A percentile compares a stretch with the other conserved stretches of the same genome.
These are phyloP conservation scores for Hydrotaea diabolus DNA, from an alignment of 2,888 invertebrate species.

Conservation along the genomic window DNA sequence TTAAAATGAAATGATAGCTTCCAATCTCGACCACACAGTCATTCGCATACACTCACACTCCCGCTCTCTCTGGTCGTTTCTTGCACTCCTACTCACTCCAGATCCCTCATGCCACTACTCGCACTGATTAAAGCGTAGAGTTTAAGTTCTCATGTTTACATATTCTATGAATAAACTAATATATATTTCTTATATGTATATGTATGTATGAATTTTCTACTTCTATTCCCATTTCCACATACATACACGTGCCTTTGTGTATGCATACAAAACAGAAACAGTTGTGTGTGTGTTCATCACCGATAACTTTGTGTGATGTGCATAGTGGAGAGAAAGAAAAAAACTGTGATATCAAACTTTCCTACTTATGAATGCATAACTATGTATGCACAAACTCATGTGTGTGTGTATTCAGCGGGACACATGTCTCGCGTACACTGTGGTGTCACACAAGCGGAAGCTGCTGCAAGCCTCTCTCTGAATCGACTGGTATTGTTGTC, in stretches of 20 bases:
- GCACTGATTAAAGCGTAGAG: slow-evolving; percentile 25
- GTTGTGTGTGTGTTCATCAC: not conserved
- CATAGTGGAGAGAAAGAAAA: slow-evolving; percentile 23
- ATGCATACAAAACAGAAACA: not conserved
- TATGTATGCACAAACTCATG: slow-evolving; percentile 39
- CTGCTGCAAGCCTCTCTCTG: too few relatives aligned
- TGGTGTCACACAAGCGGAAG: too few relatives aligned
- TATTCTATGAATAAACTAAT: slow-evolving; percentile 37
- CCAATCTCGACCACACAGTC: not conserved
- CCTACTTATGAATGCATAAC: not conserved
- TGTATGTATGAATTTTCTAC: slow-evolving; percentile 1
- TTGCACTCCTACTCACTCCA: not conserved
- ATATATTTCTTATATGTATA: slow-evolving; percentile 20
- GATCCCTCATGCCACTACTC: not conserved
- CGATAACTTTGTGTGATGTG: slow-evolving; percentile 34
- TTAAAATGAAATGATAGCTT: slow-evolving; percentile 12
- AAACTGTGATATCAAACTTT: not conserved
- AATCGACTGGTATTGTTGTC: too few relatives aligned
- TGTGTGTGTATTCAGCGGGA: too few relatives aligned
- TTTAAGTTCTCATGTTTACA: slow-evolving; percentile 19
- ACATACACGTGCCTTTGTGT: not conserved
- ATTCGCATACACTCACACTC: too few relatives aligned
- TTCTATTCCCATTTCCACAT: not conserved
- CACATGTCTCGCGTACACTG: too few relatives aligned
- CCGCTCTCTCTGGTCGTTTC: too few relatives aligned